phyloP scores from a whole-genome alignment of 1,140 invertebrate genomes.

The Magallana ariakensis region DNA sequence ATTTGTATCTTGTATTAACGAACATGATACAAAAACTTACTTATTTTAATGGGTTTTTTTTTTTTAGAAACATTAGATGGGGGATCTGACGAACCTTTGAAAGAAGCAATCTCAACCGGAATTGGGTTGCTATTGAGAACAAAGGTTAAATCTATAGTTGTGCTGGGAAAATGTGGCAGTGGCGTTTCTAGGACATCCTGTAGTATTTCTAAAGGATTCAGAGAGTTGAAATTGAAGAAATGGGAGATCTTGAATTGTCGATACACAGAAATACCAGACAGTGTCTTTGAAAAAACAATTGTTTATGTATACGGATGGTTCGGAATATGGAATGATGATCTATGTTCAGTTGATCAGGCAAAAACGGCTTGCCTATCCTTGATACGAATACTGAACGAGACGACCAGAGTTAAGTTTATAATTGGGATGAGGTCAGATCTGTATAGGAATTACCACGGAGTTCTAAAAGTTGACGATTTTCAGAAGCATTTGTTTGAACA shows the following conservation, averaged over 20 bases:
- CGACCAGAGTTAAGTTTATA: not conserved
- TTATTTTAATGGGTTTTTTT: no score
- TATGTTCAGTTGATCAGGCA: not conserved
- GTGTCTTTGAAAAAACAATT: not conserved
- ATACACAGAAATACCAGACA: constrained; percentile 8
- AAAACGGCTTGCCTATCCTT: not conserved
- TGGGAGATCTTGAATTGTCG: not conserved
- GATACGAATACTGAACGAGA: not conserved
- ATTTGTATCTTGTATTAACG: no score
- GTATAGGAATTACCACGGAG: not conserved
- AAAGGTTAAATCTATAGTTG: not conserved
- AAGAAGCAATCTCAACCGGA: no score
- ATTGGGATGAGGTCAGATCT: not conserved
- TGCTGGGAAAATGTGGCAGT: not conserved
- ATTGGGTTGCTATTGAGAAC: not conserved
- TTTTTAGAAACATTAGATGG: no score
- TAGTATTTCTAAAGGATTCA: not conserved
- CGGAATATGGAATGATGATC: constrained; percentile 5
- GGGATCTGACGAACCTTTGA: no score
- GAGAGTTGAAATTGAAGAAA: not conserved
- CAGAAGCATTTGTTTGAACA: not conserved
- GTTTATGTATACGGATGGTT: constrained; percentile 4
- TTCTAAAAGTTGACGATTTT: not conserved
- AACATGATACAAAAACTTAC: no score
- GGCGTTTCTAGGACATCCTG: not conserved